These are phyloP conservation scores for Aphelenchoides besseyi DNA, from an alignment of 1,140 invertebrate species.

Conservation along the genomic window DNA sequence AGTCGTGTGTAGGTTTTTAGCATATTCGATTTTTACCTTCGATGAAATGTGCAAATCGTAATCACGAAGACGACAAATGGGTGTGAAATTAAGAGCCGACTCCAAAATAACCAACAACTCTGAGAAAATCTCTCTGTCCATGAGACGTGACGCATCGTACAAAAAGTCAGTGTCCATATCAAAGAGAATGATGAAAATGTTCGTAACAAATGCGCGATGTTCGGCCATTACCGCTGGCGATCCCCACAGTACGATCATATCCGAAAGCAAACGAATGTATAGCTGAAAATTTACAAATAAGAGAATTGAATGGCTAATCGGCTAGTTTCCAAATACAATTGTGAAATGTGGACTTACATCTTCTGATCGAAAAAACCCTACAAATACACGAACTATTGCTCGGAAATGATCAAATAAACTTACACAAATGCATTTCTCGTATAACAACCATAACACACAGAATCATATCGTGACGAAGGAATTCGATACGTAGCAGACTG, in stretches of 20 bases:
- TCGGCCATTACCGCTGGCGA: slow-evolving; percentile 3
- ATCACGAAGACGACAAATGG: slow-evolving; percentile 13
- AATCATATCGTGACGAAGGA: slow-evolving; percentile 17
- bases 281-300: too few species aligned
- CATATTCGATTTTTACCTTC: neutral
- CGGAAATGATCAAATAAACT: neutral
- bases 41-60: slow-evolving; percentile 3
- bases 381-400: neutral
- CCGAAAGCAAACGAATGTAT: slow-evolving; percentile 16
- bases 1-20: neutral
- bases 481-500: slow-evolving; percentile 16
- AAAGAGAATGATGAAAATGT: slow-evolving; percentile 20
- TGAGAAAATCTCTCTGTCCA: slow-evolving; percentile 11
- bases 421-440: slow-evolving; percentile 13
- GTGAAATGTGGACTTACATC: too few species aligned
- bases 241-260: slow-evolving; percentile 8
- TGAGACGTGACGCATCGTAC: neutral
- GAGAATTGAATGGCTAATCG: too few species aligned
- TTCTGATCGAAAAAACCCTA: slow-evolving; percentile 15
- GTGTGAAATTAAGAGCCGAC: neutral
- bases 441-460: neutral
- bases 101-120: slow-evolving; percentile 5
- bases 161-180: slow-evolving; percentile 3
- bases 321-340: too few species aligned
- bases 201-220: neutral